phyloP scores from a whole-genome alignment of 2,113 vertebrate species.

The Stegostoma tigrinum region DNA sequence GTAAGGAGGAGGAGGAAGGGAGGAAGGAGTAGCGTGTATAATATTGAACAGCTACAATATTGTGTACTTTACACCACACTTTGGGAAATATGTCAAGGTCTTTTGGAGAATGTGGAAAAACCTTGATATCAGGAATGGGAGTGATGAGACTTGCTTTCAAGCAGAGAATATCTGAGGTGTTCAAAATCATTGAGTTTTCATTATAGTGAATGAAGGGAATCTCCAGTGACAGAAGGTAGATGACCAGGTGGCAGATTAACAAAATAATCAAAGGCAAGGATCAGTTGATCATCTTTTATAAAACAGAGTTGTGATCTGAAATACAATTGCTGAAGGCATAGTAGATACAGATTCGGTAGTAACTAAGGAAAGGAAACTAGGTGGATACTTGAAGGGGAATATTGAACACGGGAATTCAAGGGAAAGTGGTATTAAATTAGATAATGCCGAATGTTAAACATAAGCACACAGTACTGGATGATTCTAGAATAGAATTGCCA shows the following conservation, averaged over 20 bases:
- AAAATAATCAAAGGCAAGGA: not conserved
- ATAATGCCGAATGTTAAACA: not conserved
- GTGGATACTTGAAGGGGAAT: not conserved
- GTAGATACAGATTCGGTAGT: not conserved
- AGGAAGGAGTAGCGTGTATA: not conserved
- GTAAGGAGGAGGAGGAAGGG: no score
- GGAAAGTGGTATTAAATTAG: not conserved
- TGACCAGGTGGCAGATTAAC: not conserved
- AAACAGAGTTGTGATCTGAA: not conserved
- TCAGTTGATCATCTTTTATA: not conserved
- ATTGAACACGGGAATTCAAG: not conserved
- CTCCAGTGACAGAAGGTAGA: no score
- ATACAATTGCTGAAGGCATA: not conserved
- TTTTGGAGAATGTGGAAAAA: not conserved
- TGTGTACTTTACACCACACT: not conserved
- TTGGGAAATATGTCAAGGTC: not conserved
- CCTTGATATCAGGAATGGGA: not conserved
- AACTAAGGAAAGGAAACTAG: not conserved
- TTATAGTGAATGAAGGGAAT: not conserved
- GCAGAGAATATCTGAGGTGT: not conserved
- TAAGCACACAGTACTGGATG: not conserved
- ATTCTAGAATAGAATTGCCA: not conserved
- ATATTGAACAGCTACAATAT: not conserved
- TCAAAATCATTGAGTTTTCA: slow-evolving; percentile 14
- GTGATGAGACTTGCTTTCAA: not conserved